Conservation (phyloP, 1,140 invertebrate genomes). For the Acromyrmex heyeri region DNA sequence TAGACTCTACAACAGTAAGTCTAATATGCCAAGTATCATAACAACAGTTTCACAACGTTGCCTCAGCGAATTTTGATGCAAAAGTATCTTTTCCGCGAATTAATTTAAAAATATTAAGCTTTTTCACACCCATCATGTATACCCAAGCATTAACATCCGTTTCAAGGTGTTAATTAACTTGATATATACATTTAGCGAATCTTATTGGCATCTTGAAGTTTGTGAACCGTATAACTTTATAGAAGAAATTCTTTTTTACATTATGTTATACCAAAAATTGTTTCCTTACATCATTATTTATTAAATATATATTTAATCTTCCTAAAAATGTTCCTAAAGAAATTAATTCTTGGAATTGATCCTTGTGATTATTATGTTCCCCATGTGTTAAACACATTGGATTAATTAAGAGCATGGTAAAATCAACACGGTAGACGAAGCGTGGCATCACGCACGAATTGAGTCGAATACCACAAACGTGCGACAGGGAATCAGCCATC, state of each 20-base stretch:
- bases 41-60: slow-evolving; percentile 7
- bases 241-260: neutral
- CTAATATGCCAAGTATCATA: slow-evolving; percentile 8
- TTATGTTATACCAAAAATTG: neutral
- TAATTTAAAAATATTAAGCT: neutral
- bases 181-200: too few relatives aligned
- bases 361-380: neutral
- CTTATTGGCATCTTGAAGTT: too few relatives aligned
- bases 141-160: too few relatives aligned
- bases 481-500: slow-evolving; percentile 46
- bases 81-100: neutral
- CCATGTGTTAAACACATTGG: slow-evolving; percentile 51
- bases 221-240: too few relatives aligned
- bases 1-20: neutral
- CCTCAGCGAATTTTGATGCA: neutral
- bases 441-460: slow-evolving; percentile 52
- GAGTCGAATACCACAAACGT: slow-evolving; percentile 54
- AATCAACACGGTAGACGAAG: slow-evolving; percentile 52
- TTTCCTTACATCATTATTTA: neutral
- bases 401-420: slow-evolving; percentile 65
- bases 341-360: neutral
- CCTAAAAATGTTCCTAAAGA: neutral
- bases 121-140: too few relatives aligned
- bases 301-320: neutral
- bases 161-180: too few relatives aligned